A percentile compares a stretch with the other conserved stretches of the same genome.
Evolutionary conservation across 1,140 invertebrate species (phyloP).

Genomic region (Papilio polyxenes): DNA sequence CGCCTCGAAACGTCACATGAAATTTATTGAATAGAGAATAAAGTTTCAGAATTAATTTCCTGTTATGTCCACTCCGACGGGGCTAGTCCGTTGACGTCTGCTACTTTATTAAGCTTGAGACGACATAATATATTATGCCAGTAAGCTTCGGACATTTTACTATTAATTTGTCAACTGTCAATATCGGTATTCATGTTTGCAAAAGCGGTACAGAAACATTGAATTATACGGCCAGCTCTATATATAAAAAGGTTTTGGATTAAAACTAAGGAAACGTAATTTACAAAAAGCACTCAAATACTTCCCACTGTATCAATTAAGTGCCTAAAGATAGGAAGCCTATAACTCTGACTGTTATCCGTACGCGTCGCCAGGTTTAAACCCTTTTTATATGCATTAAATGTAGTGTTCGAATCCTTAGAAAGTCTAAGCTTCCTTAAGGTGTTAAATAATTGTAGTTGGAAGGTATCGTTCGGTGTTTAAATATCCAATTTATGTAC

Average conservation of each 20-base stretch:
- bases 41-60: conserved; percentile 35
- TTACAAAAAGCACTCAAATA: neutral
- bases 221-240: neutral
- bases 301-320: neutral
- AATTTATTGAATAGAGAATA: conserved; percentile 35
- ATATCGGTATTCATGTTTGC: neutral
- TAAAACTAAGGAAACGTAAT: neutral
- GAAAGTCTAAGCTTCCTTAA: conserved; percentile 1
- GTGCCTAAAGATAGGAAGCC: neutral
- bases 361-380: neutral
- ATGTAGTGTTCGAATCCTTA: conserved; percentile 1
- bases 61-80: conserved; percentile 9
- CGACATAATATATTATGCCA: neutral
- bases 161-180: neutral
- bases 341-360: neutral
- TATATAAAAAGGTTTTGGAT: neutral
- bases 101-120: conserved; percentile 10
- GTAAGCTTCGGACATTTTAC: neutral
- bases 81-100: neutral
- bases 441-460: conserved; percentile 17
- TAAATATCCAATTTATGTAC: neutral
- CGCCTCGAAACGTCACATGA: conserved; percentile 25
- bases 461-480: neutral
- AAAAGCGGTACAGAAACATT: neutral
- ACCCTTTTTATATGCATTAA: neutral